A percentile compares a stretch with the other conserved stretches of the same genome.
Evolutionary conservation across 2,113 vertebrate genomes (phyloP).

Genomic region (Tragulus kanchil): DNA sequence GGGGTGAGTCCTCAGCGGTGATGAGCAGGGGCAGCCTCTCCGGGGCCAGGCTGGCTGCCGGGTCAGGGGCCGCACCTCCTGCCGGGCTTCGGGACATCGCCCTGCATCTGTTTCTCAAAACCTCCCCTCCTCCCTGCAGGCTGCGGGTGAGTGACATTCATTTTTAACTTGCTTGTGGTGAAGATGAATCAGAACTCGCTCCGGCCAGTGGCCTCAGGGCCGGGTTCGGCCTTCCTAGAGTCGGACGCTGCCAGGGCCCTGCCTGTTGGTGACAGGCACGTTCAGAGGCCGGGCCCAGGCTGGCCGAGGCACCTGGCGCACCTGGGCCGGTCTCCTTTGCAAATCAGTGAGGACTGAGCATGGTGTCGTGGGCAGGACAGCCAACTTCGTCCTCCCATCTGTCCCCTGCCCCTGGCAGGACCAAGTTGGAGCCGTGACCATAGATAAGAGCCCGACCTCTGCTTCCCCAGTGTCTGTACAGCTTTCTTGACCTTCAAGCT

Average conservation of each 20-base stretch:
- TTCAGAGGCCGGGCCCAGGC: not conserved
- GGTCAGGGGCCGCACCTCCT: not conserved
- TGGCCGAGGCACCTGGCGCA: not conserved
- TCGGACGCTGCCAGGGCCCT: too few relatives aligned
- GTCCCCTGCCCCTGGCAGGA: not conserved
- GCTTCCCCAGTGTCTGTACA: not conserved
- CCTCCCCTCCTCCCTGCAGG: conserved; percentile 36
- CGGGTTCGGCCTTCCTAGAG: too few relatives aligned
- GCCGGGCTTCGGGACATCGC: not conserved
- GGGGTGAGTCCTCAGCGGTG: not conserved
- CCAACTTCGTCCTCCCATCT: not conserved
- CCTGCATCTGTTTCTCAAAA: conserved; percentile 60
- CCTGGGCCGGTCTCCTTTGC: not conserved
- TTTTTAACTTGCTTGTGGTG: conserved; percentile 67
- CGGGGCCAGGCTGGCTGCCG: not conserved
- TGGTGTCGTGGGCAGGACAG: rapidly evolving
- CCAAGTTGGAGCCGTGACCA: not conserved
- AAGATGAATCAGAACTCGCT: conserved; percentile 64
- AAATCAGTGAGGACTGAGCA: not conserved
- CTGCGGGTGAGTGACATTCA: conserved; percentile 45
- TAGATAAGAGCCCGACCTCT: not conserved
- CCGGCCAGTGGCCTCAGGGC: too few relatives aligned
- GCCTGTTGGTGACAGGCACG: not conserved
- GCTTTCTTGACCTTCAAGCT: conserved; percentile 20
- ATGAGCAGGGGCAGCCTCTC: not conserved